phyloP scores from a whole-genome alignment of 2,888 invertebrate genomes.

The Sphaerophoria rueppellii region DNA sequence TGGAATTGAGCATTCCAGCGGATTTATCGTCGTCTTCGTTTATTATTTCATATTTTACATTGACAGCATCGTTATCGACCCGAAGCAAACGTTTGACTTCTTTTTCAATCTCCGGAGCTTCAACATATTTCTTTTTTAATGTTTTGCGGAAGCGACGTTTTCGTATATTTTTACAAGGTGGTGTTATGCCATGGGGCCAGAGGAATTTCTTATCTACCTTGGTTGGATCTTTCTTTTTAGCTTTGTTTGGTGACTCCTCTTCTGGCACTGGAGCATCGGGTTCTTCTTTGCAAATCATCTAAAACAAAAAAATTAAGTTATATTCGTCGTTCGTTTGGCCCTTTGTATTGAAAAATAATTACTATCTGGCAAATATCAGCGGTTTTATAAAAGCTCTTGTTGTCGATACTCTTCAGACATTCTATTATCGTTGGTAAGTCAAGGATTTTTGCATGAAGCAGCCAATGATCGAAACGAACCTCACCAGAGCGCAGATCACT shows the following conservation, averaged over 20 bases:
- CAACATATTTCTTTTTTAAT: conserved; percentile 97
- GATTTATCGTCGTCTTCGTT: conserved; percentile 91
- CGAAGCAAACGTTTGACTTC: conserved; percentile 96
- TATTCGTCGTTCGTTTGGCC: neutral
- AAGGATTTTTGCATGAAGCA: conserved; percentile 93
- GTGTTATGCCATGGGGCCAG: conserved; percentile 97
- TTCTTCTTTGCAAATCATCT: conserved; percentile 94
- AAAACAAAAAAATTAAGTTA: neutral
- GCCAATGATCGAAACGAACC: conserved; percentile 93
- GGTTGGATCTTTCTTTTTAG: conserved; percentile 91
- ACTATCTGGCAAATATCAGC: conserved; percentile 96
- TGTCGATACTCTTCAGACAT: conserved; percentile 97
- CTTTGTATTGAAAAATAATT: conserved; percentile 46
- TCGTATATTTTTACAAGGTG: conserved; percentile 97
- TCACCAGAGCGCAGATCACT: conserved; percentile 94
- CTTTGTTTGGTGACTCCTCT: conserved; percentile 90
- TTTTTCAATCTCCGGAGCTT: conserved; percentile 98
- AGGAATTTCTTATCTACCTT: conserved; percentile 94
- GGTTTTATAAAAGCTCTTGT: conserved; percentile 98
- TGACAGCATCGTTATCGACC: conserved; percentile 95
- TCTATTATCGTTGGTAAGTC: conserved; percentile 97
- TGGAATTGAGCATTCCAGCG: conserved; percentile 79
- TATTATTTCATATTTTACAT: conserved; percentile 93
- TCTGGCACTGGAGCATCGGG: conserved; percentile 88
- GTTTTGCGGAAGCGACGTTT: conserved; percentile 96